phyloP scores from a whole-genome alignment of 2,888 invertebrate species.

The Ctena decussata region DNA sequence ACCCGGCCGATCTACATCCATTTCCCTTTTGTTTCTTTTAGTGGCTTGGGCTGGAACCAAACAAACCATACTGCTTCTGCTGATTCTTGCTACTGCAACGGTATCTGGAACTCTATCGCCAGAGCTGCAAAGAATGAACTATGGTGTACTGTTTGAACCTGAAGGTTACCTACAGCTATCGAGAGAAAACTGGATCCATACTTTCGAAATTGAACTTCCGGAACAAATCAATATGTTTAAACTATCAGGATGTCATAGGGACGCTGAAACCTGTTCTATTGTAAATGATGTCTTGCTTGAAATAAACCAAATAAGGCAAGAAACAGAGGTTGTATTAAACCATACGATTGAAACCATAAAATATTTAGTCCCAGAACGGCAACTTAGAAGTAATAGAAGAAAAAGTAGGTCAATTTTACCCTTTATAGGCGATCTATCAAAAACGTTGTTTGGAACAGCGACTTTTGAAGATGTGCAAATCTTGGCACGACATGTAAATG shows the following conservation, averaged over 20 bases:
- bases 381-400: not conserved
- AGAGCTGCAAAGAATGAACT: not conserved
- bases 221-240: too few relatives aligned
- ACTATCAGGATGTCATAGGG: too few relatives aligned
- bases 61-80: not conserved
- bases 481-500: conserved; percentile 27
- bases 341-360: too few relatives aligned
- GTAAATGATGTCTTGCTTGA: too few relatives aligned
- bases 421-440: not conserved
- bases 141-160: too few relatives aligned
- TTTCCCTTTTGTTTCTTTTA: not conserved
- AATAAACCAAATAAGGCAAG: too few relatives aligned
- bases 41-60: not conserved
- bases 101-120: not conserved
- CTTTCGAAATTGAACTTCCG: too few relatives aligned
- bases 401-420: not conserved
- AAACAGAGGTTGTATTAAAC: too few relatives aligned
- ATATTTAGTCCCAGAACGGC: not conserved
- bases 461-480: not conserved
- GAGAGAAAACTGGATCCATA: too few relatives aligned
- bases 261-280: too few relatives aligned
- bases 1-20: not conserved
- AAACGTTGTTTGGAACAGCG: not conserved
- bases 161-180: too few relatives aligned
- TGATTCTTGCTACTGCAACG: not conserved